phyloP scores from a whole-genome alignment of 1,140 invertebrate genomes.

The Zaprionus ornatus region DNA sequence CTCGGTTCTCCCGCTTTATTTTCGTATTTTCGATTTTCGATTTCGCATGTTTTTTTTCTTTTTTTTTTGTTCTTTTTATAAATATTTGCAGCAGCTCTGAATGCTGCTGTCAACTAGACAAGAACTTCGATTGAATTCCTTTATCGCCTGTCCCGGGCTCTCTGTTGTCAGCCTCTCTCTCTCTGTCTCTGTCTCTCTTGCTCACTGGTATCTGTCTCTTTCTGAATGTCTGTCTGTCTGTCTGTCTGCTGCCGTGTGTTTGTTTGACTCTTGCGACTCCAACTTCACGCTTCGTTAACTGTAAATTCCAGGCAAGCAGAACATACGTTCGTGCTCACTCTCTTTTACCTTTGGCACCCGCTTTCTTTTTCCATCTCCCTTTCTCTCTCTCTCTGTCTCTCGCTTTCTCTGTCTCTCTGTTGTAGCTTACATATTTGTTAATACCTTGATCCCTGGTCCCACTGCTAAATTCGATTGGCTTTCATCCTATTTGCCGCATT shows the following conservation, averaged over 20 bases:
- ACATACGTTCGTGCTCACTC: slow-evolving; percentile 49
- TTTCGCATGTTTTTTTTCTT: background rate
- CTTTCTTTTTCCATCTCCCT: slow-evolving; percentile 12
- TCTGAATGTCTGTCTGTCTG: slow-evolving; percentile 8
- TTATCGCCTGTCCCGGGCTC: slow-evolving; percentile 50
- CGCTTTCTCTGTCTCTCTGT: slow-evolving; percentile 17
- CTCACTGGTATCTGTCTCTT: slow-evolving; percentile 1
- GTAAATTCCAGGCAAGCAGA: slow-evolving; percentile 64
- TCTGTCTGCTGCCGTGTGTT: slow-evolving; percentile 16
- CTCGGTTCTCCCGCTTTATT: slow-evolving; percentile 36
- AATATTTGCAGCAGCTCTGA: slow-evolving; percentile 70
- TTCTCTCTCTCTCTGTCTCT: slow-evolving; percentile 17
- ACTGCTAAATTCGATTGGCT: slow-evolving; percentile 73
- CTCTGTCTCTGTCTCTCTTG: background rate
- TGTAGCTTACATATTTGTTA: slow-evolving; percentile 70
- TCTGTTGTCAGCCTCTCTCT: slow-evolving; percentile 28
- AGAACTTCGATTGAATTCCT: slow-evolving; percentile 78
- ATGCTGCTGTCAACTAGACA: slow-evolving; percentile 70
- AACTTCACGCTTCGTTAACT: slow-evolving; percentile 78
- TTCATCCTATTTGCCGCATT: slow-evolving; percentile 81
- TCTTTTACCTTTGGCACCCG: background rate
- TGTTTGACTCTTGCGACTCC: slow-evolving; percentile 50
- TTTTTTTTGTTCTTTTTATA: slow-evolving; percentile 24
- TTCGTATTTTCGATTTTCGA: background rate
- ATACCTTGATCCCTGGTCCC: slow-evolving; percentile 60